A percentile compares a stretch with the other conserved stretches of the same genome.
Conservation (phyloP, 2,888 invertebrate species). For the Andrena trimmerana region DNA sequence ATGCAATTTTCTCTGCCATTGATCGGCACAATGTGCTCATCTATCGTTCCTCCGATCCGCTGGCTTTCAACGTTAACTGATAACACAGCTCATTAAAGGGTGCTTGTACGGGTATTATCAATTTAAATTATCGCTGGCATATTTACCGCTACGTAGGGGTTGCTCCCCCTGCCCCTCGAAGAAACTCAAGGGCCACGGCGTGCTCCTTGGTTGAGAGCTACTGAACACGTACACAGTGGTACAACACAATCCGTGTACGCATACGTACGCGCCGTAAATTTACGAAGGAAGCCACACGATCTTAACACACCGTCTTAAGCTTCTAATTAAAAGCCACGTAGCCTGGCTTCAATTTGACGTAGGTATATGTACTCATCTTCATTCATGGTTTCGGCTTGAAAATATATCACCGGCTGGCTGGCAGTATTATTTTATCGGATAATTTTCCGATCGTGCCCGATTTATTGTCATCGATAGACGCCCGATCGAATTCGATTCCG, state of each 20-base stretch:
- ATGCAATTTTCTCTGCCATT: constrained; percentile 17
- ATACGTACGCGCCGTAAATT: constrained; percentile 50
- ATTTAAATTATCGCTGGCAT: constrained; percentile 13
- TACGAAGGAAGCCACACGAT: constrained; percentile 66
- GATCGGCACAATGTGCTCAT: constrained; percentile 15
- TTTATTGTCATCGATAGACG: background rate
- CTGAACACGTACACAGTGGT: constrained; percentile 17
- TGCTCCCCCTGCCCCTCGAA: background rate
- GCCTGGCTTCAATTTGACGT: constrained; percentile 65
- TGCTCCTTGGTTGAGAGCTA: constrained; percentile 30
- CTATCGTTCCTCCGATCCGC: constrained; percentile 5
- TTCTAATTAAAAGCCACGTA: constrained; percentile 77
- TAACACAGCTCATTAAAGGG: background rate
- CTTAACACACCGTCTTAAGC: constrained; percentile 70
- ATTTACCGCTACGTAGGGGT: no score
- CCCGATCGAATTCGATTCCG: constrained; percentile 20
- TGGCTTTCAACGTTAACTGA: background rate
- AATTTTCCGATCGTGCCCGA: background rate
- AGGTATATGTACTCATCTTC: background rate
- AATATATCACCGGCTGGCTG: constrained; percentile 6
- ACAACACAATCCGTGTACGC: background rate
- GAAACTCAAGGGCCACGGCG: background rate
- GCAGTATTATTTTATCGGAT: constrained; percentile 17
- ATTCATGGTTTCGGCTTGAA: constrained; percentile 57
- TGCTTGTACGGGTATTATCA: background rate